Evolutionary conservation across 2,888 invertebrate genomes (phyloP), one percentile per base, ranked within the genome.

Genomic region (Subacronicta megacephala): DNA sequence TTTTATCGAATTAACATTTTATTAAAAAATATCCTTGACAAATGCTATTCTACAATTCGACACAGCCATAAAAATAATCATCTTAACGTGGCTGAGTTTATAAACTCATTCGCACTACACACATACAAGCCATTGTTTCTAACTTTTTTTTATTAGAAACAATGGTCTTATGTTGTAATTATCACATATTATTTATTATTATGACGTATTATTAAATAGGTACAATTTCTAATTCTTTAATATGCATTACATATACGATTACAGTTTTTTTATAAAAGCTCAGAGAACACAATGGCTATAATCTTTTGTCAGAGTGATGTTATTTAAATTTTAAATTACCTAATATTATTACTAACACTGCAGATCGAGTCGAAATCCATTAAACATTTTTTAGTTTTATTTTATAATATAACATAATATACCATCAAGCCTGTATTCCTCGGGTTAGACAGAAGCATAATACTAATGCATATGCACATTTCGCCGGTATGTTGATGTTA

Each of bases 61-160:
- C 18, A 47, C 35, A 35, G 37, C 26, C 47, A 16, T 51, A 41
- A 49, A 46, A 45, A 49, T 49, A 36, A 7, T 51, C 44, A 55
- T 37, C 42, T 26, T 47, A 65, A 47, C 44, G 40, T 46, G 13
- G 10, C 10, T 1, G 12, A 63, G 65, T 66, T 70, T 66, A 70
- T 63, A 70, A 63, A 65, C 64, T 35, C 15, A 43, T 33, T 17
- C 23, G 13, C 13, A 36, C 47, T n/a, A 41, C 40, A 58, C 13
- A n/a, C 37, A 43, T 37, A 29, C 40, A 44, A 23, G 4, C 52
- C 62, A 61, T 63, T 63, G 69, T 63, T 37, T 47, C 52, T 53
- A 44, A 40, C 17, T 10, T 15, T 44, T 49, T 47, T 47, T 18
- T 45, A 49, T 46, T 7, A 43, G 23, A 17, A 35, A 66, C 57